Percentiles rank a stretch among this genome's conserved stretches.
Evolutionary conservation across 1,140 invertebrate species (phyloP).

Genomic region (Phymorhynchus buccinoides): DNA sequence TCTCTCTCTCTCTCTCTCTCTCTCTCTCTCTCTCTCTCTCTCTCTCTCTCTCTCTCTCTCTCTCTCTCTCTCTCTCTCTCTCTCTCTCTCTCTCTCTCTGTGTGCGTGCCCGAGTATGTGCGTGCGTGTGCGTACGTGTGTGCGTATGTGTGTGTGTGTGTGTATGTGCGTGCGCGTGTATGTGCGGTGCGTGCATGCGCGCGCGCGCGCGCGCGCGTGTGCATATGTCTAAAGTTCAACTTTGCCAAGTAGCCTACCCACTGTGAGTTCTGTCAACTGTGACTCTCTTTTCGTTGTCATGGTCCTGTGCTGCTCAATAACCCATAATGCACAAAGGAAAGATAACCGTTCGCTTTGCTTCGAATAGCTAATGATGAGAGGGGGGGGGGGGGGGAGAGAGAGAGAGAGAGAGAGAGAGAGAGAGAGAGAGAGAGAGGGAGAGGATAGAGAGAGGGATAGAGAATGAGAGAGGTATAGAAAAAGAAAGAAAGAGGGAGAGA

Average conservation of each 20-base stretch:
- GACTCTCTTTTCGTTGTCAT: too few species aligned
- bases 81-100: neutral
- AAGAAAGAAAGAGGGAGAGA: neutral
- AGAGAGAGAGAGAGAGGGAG: too few species aligned
- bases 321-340: too few species aligned
- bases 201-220: too few species aligned
- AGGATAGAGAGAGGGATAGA: neutral
- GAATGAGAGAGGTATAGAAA: neutral
- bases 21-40: neutral
- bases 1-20: neutral
- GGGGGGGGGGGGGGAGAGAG: too few species aligned
- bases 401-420: too few species aligned
- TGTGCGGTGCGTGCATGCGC: neutral
- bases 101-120: neutral
- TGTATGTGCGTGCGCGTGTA: neutral
- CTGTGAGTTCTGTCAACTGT: too few species aligned
- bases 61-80: constrained; percentile 12
- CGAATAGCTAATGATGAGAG: too few species aligned
- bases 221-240: too few species aligned
- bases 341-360: too few species aligned
- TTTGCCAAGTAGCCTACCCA: too few species aligned
- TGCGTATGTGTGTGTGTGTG: constrained; percentile 24
- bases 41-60: neutral
- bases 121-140: neutral
- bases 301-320: too few species aligned